Conservation (phyloP, 2,797 vertebrate species). For the Manis pentadactyla region DNA sequence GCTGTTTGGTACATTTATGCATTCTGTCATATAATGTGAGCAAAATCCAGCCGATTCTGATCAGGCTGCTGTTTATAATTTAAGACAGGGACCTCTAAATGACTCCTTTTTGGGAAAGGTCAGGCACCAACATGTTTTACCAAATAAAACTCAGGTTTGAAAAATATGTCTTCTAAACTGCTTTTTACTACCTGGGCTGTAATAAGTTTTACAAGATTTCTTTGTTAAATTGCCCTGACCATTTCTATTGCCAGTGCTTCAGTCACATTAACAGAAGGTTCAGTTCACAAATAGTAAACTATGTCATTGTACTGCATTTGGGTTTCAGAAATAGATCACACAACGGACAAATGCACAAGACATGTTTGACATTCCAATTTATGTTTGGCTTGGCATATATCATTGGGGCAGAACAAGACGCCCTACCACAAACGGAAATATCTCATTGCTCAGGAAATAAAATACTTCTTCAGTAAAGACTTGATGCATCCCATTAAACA, state of each 20-base stretch:
- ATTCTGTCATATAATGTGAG: conserved; percentile 77
- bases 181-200: conserved; percentile 87
- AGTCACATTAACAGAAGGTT: conserved; percentile 90
- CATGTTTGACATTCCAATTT: conserved; percentile 80
- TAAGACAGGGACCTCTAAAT: conserved; percentile 84
- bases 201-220: conserved; percentile 88
- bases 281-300: conserved; percentile 88
- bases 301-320: conserved; percentile 83
- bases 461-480: conserved; percentile 66
- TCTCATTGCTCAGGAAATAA: conserved; percentile 81
- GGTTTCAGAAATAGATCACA: conserved; percentile 85
- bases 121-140: conserved; percentile 84
- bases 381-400: conserved; percentile 82
- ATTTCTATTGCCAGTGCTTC: conserved; percentile 92
- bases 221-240: conserved; percentile 92
- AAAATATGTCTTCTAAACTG: conserved; percentile 86
- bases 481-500: conserved; percentile 74
- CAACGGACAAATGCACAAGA: conserved; percentile 80
- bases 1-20: conserved; percentile 72
- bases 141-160: conserved; percentile 88
- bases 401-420: conserved; percentile 73
- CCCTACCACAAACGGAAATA: conserved; percentile 59
- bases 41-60: conserved; percentile 75
- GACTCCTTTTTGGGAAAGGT: conserved; percentile 85
- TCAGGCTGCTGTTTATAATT: conserved; percentile 85